Evolutionary conservation across 2,797 vertebrate species (phyloP), one percentile per base, ranked within the genome.

Genomic region (Lepilemur septentrionalis): DNA sequence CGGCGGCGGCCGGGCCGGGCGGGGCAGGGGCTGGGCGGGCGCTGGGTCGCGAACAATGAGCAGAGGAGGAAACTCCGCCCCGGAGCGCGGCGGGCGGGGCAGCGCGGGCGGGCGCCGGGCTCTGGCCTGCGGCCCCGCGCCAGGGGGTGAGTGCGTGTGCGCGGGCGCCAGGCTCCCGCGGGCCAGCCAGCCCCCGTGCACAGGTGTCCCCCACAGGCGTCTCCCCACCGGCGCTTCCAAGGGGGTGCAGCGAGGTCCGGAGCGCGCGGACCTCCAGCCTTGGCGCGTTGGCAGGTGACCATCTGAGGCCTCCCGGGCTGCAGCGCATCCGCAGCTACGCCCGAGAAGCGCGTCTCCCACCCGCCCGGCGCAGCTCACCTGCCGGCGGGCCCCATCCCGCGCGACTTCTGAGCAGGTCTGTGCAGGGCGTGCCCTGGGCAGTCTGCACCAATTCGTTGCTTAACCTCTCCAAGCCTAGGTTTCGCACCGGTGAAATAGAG

Each of bases 21-120:
- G 90, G 92, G 85, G 94, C 94, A 9, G 59, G 50, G 55, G 90
- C 94, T 57, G 94, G 97, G 96, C 97, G 89, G 97, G 91, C 88
- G 65, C 96, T 89, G 93, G 94, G 95, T 92, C 3, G 76, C 50
- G 97, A 97, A 97, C 97, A 98, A 97, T 97, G 91, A 97, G 94
- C 95, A 6, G 91, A 17, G 96, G 50, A 97, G 96, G 97, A 97
- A 98, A 97, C 97, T 97, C 97, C 97, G 97, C 97, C 97, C 97
- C 50, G 96, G 73, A 88, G 96, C 75, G 91, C 83, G 17, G 95
- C 85, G 57, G 95, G 96, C 69, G 72, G 95, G 97, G 95, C 79
- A 63, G 57, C 32, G 28, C 67, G 32, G 63, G 70, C 76, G 23
- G 65, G n/a, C 22, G 17, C 76, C 72, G 6, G 30, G 81, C 30